Evolutionary conservation across 2,888 invertebrate species (phyloP).

Genomic region (Dimorphilus gyrociliatus): DNA sequence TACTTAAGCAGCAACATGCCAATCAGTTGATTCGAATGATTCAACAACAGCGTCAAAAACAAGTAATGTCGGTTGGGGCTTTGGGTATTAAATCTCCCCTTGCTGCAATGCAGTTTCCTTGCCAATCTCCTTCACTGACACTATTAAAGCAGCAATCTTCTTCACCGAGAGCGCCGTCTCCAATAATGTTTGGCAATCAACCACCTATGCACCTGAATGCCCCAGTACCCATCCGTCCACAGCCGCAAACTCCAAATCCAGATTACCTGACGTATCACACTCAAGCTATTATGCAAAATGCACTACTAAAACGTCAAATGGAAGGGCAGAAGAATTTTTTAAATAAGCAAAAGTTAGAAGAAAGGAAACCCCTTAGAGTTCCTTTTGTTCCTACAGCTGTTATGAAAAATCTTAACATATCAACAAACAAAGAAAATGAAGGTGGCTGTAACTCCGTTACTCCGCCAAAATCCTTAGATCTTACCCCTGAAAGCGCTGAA

Average conservation of each 20-base stretch:
- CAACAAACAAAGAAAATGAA: too few relatives aligned
- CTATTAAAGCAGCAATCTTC: slow-evolving; percentile 13
- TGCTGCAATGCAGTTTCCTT: slow-evolving; percentile 8
- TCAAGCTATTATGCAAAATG: slow-evolving; percentile 68
- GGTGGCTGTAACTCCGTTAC: too few relatives aligned
- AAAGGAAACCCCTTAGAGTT: slow-evolving; percentile 14
- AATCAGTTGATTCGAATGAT: too few relatives aligned
- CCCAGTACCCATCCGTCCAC: slow-evolving; percentile 35
- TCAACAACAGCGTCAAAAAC: too few relatives aligned
- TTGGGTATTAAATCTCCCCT: slow-evolving; percentile 7
- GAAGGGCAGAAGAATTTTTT: slow-evolving; percentile 72
- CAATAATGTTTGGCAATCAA: slow-evolving; percentile 38
- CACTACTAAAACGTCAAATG: slow-evolving; percentile 68
- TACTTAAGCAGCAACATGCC: too few relatives aligned
- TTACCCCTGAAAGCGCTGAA: too few relatives aligned
- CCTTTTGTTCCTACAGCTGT: too few relatives aligned
- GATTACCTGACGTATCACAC: slow-evolving; percentile 68
- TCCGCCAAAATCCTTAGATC: too few relatives aligned
- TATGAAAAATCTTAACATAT: too few relatives aligned
- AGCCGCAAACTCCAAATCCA: slow-evolving; percentile 46
- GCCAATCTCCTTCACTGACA: slow-evolving; percentile 8
- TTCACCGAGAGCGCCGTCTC: slow-evolving; percentile 27
- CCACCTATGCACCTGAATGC: slow-evolving; percentile 36
- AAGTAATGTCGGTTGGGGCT: too few relatives aligned
- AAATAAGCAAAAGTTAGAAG: slow-evolving; percentile 54